A percentile compares a stretch with the other conserved stretches of the same genome.
phyloP scores from a whole-genome alignment of 2,113 vertebrate species.

The Hippocampus comes region DNA sequence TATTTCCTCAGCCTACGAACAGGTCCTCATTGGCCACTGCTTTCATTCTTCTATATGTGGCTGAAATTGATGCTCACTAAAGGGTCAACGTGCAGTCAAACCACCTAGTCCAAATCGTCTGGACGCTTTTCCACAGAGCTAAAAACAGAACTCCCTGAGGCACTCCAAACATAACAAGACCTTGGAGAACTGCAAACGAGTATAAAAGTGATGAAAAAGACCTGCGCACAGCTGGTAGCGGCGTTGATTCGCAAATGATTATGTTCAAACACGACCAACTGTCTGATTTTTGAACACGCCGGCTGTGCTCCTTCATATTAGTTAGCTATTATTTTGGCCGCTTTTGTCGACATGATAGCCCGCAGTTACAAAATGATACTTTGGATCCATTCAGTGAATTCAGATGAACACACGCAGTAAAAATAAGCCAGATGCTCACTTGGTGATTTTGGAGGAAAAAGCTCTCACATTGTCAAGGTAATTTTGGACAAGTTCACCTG shows the following conservation, averaged over 20 bases:
- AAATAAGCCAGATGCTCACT: slow-evolving; percentile 13
- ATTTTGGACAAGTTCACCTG: slow-evolving; percentile 63
- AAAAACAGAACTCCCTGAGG: slow-evolving; percentile 46
- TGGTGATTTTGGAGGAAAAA: too few relatives aligned
- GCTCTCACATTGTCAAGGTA: slow-evolving; percentile 14
- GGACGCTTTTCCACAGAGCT: slow-evolving; percentile 32
- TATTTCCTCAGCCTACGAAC: slow-evolving; percentile 31
- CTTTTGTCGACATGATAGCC: slow-evolving; percentile 44
- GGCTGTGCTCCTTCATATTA: slow-evolving; percentile 57
- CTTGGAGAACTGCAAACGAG: slow-evolving; percentile 42
- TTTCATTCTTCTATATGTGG: slow-evolving; percentile 49
- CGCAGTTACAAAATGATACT: slow-evolving; percentile 56
- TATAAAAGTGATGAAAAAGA: slow-evolving; percentile 45
- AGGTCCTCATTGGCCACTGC: slow-evolving; percentile 11
- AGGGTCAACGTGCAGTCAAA: slow-evolving; percentile 41
- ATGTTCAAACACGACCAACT: slow-evolving; percentile 53
- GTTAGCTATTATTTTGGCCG: slow-evolving; percentile 27
- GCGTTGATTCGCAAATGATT: slow-evolving; percentile 53
- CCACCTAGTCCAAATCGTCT: slow-evolving; percentile 43
- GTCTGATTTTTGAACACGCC: slow-evolving; percentile 55
- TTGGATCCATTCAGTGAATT: slow-evolving; percentile 49
- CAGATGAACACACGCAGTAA: slow-evolving; percentile 19
- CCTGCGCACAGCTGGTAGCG: slow-evolving; percentile 51
- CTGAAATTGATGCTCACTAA: slow-evolving; percentile 43
- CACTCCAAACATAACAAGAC: slow-evolving; percentile 50